These are phyloP conservation scores for Microtus agrestis DNA, from an alignment of 2,797 vertebrate species.

Conservation along the genomic window DNA sequence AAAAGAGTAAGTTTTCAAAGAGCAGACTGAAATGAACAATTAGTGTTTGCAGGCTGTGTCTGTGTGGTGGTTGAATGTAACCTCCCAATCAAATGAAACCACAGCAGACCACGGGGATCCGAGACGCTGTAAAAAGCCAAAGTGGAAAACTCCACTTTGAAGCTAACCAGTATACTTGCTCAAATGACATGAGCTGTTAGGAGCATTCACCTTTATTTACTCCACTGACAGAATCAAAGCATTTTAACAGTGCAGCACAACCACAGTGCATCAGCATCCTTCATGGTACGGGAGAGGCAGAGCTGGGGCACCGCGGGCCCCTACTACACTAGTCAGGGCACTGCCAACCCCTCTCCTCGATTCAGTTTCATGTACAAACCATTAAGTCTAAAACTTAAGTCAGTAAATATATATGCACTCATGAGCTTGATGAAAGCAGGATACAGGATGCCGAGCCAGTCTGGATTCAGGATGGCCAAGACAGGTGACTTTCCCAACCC, in stretches of 20 bases:
- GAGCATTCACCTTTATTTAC: not conserved
- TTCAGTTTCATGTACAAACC: not conserved
- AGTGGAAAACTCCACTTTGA: constrained; percentile 66
- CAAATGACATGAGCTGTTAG: not conserved
- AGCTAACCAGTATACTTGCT: not conserved
- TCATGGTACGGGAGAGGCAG: not conserved
- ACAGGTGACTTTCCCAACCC: not conserved
- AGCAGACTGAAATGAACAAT: constrained; percentile 77
- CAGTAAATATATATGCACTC: constrained; percentile 25
- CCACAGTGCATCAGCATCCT: not conserved
- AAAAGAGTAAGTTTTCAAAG: constrained; percentile 75
- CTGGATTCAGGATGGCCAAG: not conserved
- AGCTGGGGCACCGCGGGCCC: not conserved
- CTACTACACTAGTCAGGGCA: not conserved
- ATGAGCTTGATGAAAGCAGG: not conserved
- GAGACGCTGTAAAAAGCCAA: constrained; percentile 36
- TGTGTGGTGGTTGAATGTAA: constrained; percentile 57
- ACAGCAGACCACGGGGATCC: constrained; percentile 76
- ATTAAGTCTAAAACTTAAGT: constrained; percentile 51
- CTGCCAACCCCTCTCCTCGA: constrained; percentile 12
- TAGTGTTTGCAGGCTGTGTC: constrained; percentile 73
- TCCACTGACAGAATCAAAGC: not conserved
- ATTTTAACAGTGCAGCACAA: constrained; percentile 2
- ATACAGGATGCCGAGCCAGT: not conserved
- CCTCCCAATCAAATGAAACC: constrained; percentile 72